These are phyloP conservation scores for Cricetomys ansorgei DNA, from an alignment of 2,113 vertebrate genomes.

Conservation along the genomic window DNA sequence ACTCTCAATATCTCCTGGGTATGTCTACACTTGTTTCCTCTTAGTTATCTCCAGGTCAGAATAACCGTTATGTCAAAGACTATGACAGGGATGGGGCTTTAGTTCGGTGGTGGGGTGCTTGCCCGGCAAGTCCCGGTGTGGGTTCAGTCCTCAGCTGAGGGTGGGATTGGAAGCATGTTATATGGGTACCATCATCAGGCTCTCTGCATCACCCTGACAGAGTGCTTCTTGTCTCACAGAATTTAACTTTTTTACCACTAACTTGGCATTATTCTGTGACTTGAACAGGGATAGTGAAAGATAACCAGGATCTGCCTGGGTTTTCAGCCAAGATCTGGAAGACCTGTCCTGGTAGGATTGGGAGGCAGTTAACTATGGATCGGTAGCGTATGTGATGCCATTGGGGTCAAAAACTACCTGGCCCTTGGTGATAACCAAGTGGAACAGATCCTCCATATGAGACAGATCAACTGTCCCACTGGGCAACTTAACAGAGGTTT, in stretches of 20 bases:
- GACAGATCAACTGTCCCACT: background rate
- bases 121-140: background rate
- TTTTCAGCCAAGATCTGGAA: background rate
- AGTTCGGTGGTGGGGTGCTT: background rate
- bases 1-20: background rate
- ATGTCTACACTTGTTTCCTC: background rate
- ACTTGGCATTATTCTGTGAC: background rate
- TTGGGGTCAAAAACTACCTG: background rate
- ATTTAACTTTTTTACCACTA: background rate
- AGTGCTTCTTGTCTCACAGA: background rate
- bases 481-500: background rate
- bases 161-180: no score
- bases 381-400: no score
- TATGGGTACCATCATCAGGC: background rate
- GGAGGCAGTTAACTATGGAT: background rate
- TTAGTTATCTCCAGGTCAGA: background rate
- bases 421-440: background rate
- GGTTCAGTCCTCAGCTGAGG: background rate
- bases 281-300: background rate
- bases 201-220: background rate
- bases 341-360: background rate
- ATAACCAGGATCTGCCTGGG: background rate
- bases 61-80: background rate
- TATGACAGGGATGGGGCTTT: background rate
- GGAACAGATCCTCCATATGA: background rate